Evolutionary conservation across 2,113 vertebrate genomes (phyloP).

Genomic region (Odontesthes bonariensis): DNA sequence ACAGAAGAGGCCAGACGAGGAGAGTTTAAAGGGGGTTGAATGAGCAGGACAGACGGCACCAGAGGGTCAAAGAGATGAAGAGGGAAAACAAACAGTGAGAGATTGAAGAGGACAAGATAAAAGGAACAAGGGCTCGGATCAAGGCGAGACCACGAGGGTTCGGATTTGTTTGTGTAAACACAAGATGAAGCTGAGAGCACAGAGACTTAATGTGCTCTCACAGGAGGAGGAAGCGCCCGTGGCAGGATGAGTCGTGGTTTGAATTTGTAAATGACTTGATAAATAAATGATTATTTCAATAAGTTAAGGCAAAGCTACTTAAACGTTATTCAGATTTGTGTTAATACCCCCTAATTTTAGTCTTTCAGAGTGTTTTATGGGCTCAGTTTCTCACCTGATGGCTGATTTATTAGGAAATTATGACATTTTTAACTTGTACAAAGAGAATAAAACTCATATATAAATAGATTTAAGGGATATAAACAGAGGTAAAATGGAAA

Average conservation of each 20-base stretch:
- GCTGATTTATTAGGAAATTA: too few species aligned
- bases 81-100: conserved; percentile 28
- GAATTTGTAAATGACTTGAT: too few species aligned
- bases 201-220: conserved; percentile 1
- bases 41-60: conserved; percentile 29
- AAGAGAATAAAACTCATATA: too few species aligned
- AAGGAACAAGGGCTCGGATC: conserved; percentile 26
- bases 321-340: too few species aligned
- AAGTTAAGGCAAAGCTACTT: too few species aligned
- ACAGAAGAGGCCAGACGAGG: neutral
- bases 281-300: too few species aligned
- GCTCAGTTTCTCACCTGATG: too few species aligned
- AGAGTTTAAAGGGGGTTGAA: conserved; percentile 16
- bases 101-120: conserved; percentile 45
- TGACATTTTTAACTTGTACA: too few species aligned
- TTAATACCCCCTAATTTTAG: too few species aligned
- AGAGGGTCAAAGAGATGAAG: conserved; percentile 24
- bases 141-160: conserved; percentile 21
- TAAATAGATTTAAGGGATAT: too few species aligned
- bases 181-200: conserved; percentile 19
- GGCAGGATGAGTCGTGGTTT: neutral
- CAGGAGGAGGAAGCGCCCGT: conserved; percentile 2
- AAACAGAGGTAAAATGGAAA: too few species aligned
- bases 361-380: too few species aligned
- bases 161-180: conserved; percentile 2